phyloP scores from a whole-genome alignment of 2,113 vertebrate genomes.

The Dendrocopos noguchii region DNA sequence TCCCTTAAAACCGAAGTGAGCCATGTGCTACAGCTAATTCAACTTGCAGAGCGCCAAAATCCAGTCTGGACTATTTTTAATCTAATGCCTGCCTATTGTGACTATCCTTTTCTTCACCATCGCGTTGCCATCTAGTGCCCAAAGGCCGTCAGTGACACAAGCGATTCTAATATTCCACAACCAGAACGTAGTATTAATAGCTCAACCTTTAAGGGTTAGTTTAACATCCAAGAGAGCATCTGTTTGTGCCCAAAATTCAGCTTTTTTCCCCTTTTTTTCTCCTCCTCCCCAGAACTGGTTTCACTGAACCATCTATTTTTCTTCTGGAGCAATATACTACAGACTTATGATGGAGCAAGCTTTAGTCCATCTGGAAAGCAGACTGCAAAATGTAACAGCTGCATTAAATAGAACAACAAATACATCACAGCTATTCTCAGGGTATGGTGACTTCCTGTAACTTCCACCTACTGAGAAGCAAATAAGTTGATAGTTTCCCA shows the following conservation, averaged over 20 bases:
- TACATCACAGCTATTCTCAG: neutral
- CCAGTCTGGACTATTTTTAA: rapidly evolving
- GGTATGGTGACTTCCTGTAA: neutral
- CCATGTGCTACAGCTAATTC: too few relatives aligned
- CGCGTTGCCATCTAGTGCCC: neutral
- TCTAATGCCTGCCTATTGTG: rapidly evolving
- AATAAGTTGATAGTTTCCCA: neutral
- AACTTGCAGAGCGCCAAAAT: too few relatives aligned
- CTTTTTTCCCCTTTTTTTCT: neutral
- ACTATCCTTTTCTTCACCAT: neutral
- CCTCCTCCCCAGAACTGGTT: neutral
- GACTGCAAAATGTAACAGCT: neutral
- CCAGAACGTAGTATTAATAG: rapidly evolving
- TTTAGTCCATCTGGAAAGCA: neutral
- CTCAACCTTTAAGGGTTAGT: neutral
- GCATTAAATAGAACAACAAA: neutral
- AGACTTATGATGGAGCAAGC: neutral
- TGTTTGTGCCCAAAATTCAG: neutral
- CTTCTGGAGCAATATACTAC: neutral
- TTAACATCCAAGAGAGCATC: neutral
- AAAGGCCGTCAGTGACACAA: neutral
- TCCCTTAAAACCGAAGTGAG: too few relatives aligned
- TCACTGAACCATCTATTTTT: neutral
- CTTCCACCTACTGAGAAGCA: neutral
- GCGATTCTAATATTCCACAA: rapidly evolving